Base-by-base conservation (phyloP, 2,113 vertebrate genomes). In the Syngnathoides biaculeatus region DNA sequence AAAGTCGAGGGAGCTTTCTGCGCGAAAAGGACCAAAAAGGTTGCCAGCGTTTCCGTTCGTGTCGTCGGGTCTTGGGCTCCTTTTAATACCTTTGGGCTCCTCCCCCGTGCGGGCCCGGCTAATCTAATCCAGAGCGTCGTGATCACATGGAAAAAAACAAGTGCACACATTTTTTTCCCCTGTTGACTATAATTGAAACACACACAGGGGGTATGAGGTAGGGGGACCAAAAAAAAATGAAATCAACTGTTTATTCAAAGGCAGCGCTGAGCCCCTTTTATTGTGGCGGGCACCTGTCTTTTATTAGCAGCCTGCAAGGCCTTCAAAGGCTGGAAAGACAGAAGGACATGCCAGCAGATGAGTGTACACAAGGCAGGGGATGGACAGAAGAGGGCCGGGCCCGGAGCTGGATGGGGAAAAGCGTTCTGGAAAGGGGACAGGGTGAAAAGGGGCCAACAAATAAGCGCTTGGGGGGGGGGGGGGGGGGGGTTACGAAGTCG, bases 261-360 rank as follows among this genome's bases (percentile, higher is more conserved):
- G 87, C 86, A 90, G 90, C 80, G 86, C 90, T 86, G 86, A 83
- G 86, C 81, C 58, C 73, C 88, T 89, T 92, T 92, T 93, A 90
- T 93, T 92, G 91, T 92, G 91, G 92, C 91, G 84, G 88, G 90
- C 89, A 92, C 91, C 91, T 93, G 92, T 91, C 88, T 92, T 93
- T 92, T 93, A 93, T 93, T 93, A 93, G 90, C 85, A 88, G 90
- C 79, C 86, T 90, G 88, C 91, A 90, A 89, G 90, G 86, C 88
- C 90, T 93, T 92, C 91, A 93, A 92, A 93, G 91, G 84, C 86
- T 92, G 91, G 91, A 92, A 92, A 92, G 89, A 91, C 88, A 85
- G 84, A 90, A 7, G 84, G 89, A 90, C 90, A 92, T 91, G 89
- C 91, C 91, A 92, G 91, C 86, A 89, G 88, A 89, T 83, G 80